Evolutionary conservation across 37 sponge, comb jelly and placozoan genomes (phyloP).

Genomic region (Axinella damicornis): DNA sequence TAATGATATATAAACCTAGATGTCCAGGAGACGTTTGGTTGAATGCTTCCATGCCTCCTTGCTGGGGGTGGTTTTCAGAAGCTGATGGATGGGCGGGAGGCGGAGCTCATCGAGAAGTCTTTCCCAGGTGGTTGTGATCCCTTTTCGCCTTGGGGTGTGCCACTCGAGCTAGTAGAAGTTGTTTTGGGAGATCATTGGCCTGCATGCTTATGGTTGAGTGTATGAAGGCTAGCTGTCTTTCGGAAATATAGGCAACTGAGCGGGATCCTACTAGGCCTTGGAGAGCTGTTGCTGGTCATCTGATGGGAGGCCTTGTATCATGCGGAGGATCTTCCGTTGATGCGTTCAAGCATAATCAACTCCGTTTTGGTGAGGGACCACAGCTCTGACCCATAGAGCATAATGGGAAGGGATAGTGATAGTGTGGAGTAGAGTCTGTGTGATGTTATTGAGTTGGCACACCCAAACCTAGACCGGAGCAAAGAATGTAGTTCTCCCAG

Average conservation of each 20-base stretch:
- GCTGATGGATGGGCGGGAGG: no score
- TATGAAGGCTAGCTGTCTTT: background rate
- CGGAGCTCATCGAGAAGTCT: no score
- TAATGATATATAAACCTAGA: no score
- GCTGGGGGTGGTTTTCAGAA: no score
- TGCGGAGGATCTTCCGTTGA: background rate
- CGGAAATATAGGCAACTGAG: background rate
- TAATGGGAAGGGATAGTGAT: background rate
- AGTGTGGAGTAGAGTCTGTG: background rate
- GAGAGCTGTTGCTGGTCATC: background rate
- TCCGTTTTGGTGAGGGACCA: background rate
- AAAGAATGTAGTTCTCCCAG: conserved; percentile 1
- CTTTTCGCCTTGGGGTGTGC: no score
- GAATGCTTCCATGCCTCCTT: no score
- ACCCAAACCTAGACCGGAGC: background rate
- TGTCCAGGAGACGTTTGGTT: no score
- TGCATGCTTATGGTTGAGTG: background rate
- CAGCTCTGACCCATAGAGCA: background rate
- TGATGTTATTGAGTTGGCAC: background rate
- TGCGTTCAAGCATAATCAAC: background rate
- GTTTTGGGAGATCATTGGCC: background rate
- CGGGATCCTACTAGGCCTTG: background rate
- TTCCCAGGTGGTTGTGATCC: no score
- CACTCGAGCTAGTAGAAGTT: background rate
- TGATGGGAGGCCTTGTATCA: background rate